phyloP scores from a whole-genome alignment of 2,113 vertebrate species.

The Geothlypis trichas region DNA sequence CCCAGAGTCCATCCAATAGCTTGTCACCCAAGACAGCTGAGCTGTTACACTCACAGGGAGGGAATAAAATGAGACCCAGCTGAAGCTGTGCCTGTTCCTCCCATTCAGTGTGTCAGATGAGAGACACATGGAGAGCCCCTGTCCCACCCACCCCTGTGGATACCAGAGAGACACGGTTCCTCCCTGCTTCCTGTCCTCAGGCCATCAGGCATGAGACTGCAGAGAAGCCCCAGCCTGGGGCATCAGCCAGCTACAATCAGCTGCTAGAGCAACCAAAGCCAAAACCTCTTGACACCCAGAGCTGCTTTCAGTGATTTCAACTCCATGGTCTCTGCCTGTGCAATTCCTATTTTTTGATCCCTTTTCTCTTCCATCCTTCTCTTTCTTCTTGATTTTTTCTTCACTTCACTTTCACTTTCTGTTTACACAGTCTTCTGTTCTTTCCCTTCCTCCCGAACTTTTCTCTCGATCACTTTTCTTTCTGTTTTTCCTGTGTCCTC shows the following conservation, averaged over 20 bases:
- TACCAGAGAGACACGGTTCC: neutral
- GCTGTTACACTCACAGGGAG: neutral
- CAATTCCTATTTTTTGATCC: neutral
- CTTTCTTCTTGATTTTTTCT: neutral
- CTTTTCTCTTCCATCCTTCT: neutral
- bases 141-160: rapidly evolving
- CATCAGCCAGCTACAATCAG: neutral
- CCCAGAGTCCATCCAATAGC: neutral
- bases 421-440: neutral
- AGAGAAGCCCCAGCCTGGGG: neutral
- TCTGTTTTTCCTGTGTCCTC: neutral
- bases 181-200: neutral
- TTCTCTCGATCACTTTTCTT: neutral
- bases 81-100: neutral
- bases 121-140: neutral
- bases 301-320: neutral
- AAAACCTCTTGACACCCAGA: neutral
- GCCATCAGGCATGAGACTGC: neutral
- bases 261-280: neutral
- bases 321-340: neutral
- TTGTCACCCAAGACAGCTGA: neutral
- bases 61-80: neutral
- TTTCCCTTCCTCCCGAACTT: neutral
- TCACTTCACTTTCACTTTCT: neutral
- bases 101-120: neutral